Percentiles rank a stretch among this genome's conserved stretches.
Conservation (phyloP, 2,113 vertebrate species). For the Neomonachus schauinslandi region DNA sequence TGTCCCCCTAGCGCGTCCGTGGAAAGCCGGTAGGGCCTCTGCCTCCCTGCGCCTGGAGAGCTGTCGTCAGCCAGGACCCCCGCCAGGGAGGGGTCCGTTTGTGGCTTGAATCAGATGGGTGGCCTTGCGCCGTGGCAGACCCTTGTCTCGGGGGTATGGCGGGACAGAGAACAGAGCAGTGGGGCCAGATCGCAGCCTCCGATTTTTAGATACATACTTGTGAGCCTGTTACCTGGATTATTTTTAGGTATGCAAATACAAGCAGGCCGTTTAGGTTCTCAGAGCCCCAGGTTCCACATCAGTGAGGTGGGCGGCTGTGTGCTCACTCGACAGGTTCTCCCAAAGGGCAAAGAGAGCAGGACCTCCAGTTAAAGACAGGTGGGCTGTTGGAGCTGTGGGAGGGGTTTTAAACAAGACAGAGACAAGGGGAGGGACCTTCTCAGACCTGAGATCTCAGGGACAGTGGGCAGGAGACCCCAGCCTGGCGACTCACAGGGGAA, state of each 20-base stretch:
- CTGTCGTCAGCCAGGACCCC: background rate
- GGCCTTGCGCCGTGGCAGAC: fast-evolving
- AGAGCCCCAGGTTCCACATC: too few species aligned
- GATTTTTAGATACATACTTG: background rate
- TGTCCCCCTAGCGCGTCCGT: background rate
- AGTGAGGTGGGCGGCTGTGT: fast-evolving
- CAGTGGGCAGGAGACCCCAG: background rate
- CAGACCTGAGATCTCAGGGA: fast-evolving
- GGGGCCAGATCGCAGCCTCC: background rate
- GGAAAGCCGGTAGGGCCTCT: too few species aligned
- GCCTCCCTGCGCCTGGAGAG: too few species aligned
- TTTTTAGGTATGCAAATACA: too few species aligned
- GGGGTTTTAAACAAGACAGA: background rate
- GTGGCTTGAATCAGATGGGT: too few species aligned
- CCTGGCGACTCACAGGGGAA: background rate
- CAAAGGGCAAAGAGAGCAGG: background rate
- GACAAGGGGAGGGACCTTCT: background rate
- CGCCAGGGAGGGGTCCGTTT: fast-evolving
- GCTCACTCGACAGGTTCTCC: fast-evolving
- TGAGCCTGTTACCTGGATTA: background rate
- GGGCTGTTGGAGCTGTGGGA: background rate
- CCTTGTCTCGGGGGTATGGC: background rate
- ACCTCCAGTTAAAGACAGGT: too few species aligned
- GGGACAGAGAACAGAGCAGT: background rate
- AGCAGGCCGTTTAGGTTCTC: background rate